Base-by-base conservation (phyloP, 53 echinoderm and acorn worm species). In the Holothuria leucospilota region DNA sequence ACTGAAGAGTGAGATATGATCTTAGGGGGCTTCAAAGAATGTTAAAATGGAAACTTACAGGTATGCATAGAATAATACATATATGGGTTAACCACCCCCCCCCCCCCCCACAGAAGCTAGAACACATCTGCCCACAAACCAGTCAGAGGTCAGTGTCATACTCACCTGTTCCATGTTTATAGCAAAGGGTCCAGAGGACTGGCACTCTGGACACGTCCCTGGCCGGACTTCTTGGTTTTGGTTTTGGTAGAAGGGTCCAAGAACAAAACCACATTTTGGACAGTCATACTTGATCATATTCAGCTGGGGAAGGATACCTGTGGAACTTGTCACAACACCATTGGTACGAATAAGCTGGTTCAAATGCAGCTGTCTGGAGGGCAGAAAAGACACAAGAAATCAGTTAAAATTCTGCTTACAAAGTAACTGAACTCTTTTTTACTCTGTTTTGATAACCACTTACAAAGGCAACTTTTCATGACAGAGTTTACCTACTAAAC, bases 251-350 rank as follows among this genome's bases (percentile, higher is more conserved):
- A 99, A 99, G 8, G 99, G 99, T 15, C 98, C 99, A 21, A 99
- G 89, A 24, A 99, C 95, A 67, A 99, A 99, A 68, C 94, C 94
- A 86, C 99, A 99, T 77, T 99, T 99, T 26, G 92, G 92, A 75
- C 99, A 99, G 91, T 99, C 92, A 66, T 99, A 99, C 78, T 99
- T 99, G 92, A 99, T 95, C 99, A 99, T 99, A 85, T 86, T 99
- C 16, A 99, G 94, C 87, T 99, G 99, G 5, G 95, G 99, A 29
- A 99, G 89, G 87, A 95, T 95, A 27, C 99, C 95, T 20, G 95
- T 99, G 13, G 94, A 79, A 56, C 90, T 89, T 41, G 95, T 99
- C n/a, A 95, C 95, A 5, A 99, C 99, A n/a, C 99, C 99, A 51
- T 92, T 99, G 16, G 99, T 99, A 58, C 99, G 81, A 63, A 99